Evolutionary conservation across 30 jellyfish, hydroid and myxozoan species (phyloP).

Genomic region (Aurelia aurita complex sp. Pacific): DNA sequence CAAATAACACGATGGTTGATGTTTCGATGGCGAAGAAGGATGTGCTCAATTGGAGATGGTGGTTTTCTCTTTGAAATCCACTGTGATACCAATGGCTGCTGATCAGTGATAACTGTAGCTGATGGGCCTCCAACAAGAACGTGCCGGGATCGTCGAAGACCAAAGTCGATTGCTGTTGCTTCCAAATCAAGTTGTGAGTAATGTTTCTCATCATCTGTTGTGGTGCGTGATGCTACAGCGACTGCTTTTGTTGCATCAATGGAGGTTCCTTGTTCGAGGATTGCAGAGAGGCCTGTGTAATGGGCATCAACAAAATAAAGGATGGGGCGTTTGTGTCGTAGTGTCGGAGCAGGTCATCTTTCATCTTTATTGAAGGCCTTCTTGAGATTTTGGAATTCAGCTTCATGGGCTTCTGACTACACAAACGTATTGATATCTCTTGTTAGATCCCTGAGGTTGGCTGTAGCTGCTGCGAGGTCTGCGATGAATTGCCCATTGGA

Average conservation of each 20-base stretch:
- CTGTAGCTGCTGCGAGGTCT: slow-evolving; percentile 11
- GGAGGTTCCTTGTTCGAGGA: slow-evolving; percentile 46
- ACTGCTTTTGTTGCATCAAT: slow-evolving; percentile 34
- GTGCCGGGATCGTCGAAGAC: slow-evolving; percentile 29
- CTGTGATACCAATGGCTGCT: too few species aligned
- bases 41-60: slow-evolving; percentile 27
- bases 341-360: too few species aligned
- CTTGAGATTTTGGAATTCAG: slow-evolving; percentile 18
- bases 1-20: slow-evolving; percentile 17
- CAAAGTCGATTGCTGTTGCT: slow-evolving; percentile 54
- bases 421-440: neutral
- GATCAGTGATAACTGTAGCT: neutral
- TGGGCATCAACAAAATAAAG: slow-evolving; percentile 55
- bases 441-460: slow-evolving; percentile 14
- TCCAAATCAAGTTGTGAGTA: slow-evolving; percentile 60
- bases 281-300: slow-evolving; percentile 46
- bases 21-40: slow-evolving; percentile 10
- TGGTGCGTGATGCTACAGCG: slow-evolving; percentile 43
- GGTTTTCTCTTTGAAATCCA: neutral
- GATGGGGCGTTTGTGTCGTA: neutral
- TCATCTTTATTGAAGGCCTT: neutral
- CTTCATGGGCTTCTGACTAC: slow-evolving; percentile 3
- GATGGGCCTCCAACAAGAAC: slow-evolving; percentile 49
- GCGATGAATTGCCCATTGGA: slow-evolving; percentile 14
- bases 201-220: slow-evolving; percentile 15